Evolutionary conservation across 2,113 vertebrate genomes (phyloP).

Genomic region (Orthonyx spaldingii): DNA sequence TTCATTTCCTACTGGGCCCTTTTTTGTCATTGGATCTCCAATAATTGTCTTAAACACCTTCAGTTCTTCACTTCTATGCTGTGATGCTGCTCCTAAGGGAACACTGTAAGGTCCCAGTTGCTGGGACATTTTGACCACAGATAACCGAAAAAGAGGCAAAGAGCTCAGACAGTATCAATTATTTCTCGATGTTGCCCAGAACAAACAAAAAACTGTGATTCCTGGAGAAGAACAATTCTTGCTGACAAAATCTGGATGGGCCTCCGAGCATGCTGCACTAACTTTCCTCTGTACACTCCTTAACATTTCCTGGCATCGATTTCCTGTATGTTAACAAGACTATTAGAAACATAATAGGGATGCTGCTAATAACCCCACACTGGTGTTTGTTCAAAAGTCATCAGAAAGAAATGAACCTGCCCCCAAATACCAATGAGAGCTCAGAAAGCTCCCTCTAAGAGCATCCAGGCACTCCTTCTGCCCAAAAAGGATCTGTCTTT

Average conservation of each 20-base stretch:
- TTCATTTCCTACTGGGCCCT: neutral
- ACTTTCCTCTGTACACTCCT: neutral
- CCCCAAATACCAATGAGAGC: neutral
- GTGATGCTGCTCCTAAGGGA: neutral
- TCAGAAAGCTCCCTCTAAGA: neutral
- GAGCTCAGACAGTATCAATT: neutral
- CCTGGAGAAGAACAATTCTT: neutral
- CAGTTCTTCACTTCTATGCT: neutral
- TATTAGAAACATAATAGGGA: neutral
- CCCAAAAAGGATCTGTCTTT: neutral
- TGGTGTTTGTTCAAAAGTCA: neutral
- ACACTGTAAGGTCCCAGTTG: neutral
- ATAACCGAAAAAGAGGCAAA: neutral
- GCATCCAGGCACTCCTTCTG: neutral
- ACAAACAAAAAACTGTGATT: neutral
- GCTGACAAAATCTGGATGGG: neutral
- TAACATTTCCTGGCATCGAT: neutral
- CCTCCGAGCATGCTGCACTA: neutral
- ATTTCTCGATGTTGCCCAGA: neutral
- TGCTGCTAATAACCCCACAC: neutral
- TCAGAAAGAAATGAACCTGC: neutral
- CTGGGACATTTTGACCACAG: neutral
- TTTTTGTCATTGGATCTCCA: neutral
- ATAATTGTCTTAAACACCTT: neutral
- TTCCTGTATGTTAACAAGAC: constrained; percentile 3